Evolutionary conservation across 92 coral and sea anemone genomes (phyloP), one percentile per base, ranked within the genome.

Genomic region (Epizoanthus rinbou): DNA sequence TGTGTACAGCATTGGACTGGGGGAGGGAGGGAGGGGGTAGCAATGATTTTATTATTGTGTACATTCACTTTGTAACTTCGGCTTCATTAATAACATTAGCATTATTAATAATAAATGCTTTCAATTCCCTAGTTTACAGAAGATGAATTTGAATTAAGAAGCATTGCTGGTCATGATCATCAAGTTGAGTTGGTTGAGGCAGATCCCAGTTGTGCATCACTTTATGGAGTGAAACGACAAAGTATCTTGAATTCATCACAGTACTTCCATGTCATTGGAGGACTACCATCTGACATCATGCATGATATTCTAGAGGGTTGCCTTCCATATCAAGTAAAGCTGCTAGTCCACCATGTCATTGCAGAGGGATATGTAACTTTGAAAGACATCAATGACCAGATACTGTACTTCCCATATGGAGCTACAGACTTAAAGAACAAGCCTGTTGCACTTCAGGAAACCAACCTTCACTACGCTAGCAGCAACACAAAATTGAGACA

Each of bases 251-350:
- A 91, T 62, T 50, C 76, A 9, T 85, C 89, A 10, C 67, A 81
- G 31, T 88, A 85, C 70, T 91, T 84, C 62, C 94, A 91, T 82
- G 91, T 91, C 0, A 87, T 91, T 62, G 91, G 76, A 50, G 94
- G 91, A 9, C 89, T 91, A 43, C 86, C 94, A 57, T 76, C 90
- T 31, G 91, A 91, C 54, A 82, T 87, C 11, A 91, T 91, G 94
- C 94, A 88, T 73, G 88, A 88, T 37, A 41, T 91, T 6, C 82
- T 91, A 58, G 91, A 85, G 71, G 88, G 94, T 31, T 84, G 87
- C 39, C 83, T 88, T 16, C 94, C 91, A 25, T 54, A 72, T 25
- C 88, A 85, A 41, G 57, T 85, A 9, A 91, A 91, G 80, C 69
- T 85, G 35, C 53, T 91, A 43, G 22, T 91, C 5, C 59, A 60